Conservation (phyloP, 2,797 vertebrate species). For the Rhynchotus rufescens region DNA sequence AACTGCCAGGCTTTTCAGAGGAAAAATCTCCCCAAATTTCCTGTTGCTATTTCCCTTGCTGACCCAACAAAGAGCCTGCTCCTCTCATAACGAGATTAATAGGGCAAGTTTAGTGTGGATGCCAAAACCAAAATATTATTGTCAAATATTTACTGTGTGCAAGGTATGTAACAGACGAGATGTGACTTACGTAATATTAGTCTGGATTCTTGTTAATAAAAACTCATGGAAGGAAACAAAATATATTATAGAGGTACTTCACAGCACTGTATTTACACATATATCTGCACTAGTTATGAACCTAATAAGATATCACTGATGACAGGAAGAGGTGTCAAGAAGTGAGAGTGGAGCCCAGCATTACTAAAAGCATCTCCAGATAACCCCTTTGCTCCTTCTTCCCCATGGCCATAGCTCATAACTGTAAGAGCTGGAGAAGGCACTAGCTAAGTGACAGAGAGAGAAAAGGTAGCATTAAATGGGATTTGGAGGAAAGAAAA, state of each 20-base stretch:
- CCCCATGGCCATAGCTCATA: neutral
- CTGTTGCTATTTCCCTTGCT: neutral
- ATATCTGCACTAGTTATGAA: neutral
- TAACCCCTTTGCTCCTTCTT: neutral
- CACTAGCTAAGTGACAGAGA: neutral
- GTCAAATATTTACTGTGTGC: neutral
- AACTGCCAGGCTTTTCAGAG: neutral
- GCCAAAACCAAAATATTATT: neutral
- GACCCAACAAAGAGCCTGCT: neutral
- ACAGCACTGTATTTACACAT: neutral
- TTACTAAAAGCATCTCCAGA: neutral
- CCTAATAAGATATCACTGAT: neutral
- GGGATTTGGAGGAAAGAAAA: neutral
- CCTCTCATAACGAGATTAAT: neutral
- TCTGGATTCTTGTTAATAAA: neutral
- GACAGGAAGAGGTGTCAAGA: neutral
- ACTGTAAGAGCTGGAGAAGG: neutral
- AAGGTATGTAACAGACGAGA: neutral
- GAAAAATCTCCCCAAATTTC: neutral
- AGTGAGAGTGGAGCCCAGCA: neutral
- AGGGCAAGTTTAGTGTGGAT: neutral
- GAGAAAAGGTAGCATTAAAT: neutral
- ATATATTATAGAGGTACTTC: neutral
- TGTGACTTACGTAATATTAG: neutral
- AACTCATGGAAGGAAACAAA: neutral